A percentile compares a stretch with the other conserved stretches of the same genome.
These are phyloP conservation scores for Echinometra lucunter DNA, from an alignment of 53 echinoderm and acorn worm genomes.

Conservation along the genomic window DNA sequence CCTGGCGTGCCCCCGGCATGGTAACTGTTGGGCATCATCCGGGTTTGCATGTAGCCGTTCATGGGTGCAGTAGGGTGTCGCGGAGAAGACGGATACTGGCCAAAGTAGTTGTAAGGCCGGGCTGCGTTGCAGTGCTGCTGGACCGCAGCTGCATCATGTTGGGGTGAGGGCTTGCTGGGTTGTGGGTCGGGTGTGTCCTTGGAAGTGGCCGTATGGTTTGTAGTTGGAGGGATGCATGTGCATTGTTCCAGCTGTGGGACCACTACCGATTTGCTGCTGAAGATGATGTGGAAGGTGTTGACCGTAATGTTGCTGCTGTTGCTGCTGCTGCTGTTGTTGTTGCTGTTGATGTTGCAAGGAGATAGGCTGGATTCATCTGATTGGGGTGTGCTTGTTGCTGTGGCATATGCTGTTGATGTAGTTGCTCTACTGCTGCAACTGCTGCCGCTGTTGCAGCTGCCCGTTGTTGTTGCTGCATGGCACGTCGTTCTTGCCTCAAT, in stretches of 20 bases:
- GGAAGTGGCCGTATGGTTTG: slow-evolving; percentile 74
- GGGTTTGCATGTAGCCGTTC: slow-evolving; percentile 76
- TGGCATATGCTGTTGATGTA: slow-evolving; percentile 8
- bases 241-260: slow-evolving; percentile 60
- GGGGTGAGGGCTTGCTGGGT: slow-evolving; percentile 67
- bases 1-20: slow-evolving; percentile 54
- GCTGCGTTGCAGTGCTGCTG: slow-evolving; percentile 70
- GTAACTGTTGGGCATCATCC: slow-evolving; percentile 74
- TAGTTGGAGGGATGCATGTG: slow-evolving; percentile 69
- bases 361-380: slow-evolving; percentile 54
- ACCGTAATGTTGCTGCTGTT: slow-evolving; percentile 70
- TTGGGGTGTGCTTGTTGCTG: slow-evolving; percentile 62
- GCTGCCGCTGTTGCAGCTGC: slow-evolving; percentile 20
- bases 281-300: slow-evolving; percentile 62
- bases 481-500: slow-evolving; percentile 57
- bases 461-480: slow-evolving; percentile 57
- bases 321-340: slow-evolving; percentile 64
- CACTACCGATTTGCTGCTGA: too few relatives aligned
- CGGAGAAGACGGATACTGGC: slow-evolving; percentile 64
- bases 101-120: slow-evolving; percentile 69
- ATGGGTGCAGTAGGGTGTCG: slow-evolving; percentile 66
- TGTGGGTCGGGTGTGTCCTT: slow-evolving; percentile 68
- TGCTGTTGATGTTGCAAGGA: slow-evolving; percentile 62
- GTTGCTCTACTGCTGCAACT: slow-evolving; percentile 11
- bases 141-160: slow-evolving; percentile 61